phyloP scores from a whole-genome alignment of 2,797 vertebrate genomes.

The Gouania willdenowi region DNA sequence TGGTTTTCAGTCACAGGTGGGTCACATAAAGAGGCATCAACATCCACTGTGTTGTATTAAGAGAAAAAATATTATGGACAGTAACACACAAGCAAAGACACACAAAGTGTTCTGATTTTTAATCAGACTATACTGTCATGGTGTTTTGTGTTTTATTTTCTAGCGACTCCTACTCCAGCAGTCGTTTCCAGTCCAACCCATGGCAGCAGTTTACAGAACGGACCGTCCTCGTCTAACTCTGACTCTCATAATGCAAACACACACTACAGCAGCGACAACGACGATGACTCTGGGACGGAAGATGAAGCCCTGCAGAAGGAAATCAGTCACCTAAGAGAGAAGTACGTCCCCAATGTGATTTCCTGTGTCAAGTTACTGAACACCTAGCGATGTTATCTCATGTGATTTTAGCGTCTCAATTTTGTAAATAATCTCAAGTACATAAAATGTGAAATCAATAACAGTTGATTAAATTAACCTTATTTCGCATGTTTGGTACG shows the following conservation, averaged over 20 bases:
- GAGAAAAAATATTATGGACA: no score
- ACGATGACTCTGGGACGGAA: constrained; percentile 88
- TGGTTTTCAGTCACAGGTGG: constrained; percentile 84
- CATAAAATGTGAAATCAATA: no score
- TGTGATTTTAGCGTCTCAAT: no score
- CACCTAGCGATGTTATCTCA: no score
- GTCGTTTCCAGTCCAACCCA: constrained; percentile 24
- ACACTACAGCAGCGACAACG: constrained; percentile 90
- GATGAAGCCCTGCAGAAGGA: constrained; percentile 88
- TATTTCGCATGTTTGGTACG: no score
- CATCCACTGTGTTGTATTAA: no score
- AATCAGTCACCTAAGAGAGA: constrained; percentile 86
- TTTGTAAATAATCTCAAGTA: no score
- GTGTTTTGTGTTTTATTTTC: constrained; percentile 20
- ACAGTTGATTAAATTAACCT: no score
- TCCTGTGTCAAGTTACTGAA: no score
- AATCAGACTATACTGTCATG: no score
- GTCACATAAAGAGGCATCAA: neutral
- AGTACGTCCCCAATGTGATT: constrained; percentile 81
- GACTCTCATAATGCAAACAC: constrained; percentile 69
- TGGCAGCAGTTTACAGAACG: constrained; percentile 37
- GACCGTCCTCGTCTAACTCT: constrained; percentile 55
- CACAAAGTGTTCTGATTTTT: no score
- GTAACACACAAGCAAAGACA: no score
- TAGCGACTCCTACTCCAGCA: constrained; percentile 53